These are phyloP conservation scores for Leptobrachium leishanense DNA, from an alignment of 2,113 vertebrate species.

Conservation along the genomic window DNA sequence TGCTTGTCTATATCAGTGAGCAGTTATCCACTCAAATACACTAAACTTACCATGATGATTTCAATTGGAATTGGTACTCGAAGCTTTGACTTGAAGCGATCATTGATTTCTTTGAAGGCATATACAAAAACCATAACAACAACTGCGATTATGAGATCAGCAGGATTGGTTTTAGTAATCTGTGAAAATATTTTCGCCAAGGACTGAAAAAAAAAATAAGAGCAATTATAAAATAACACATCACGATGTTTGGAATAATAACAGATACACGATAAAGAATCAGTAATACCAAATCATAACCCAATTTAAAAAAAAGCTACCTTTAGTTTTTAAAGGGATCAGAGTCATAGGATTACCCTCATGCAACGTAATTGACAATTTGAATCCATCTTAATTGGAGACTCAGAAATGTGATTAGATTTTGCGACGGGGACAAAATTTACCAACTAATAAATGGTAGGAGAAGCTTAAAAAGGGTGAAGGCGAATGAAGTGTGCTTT, in stretches of 20 bases:
- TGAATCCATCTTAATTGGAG: no score
- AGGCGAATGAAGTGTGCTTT: no score
- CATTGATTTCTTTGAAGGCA: slow-evolving; percentile 75
- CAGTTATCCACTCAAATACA: slow-evolving; percentile 17
- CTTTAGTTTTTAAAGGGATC: no score
- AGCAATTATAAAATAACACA: not conserved
- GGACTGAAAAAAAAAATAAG: slow-evolving; percentile 58
- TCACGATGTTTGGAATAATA: not conserved
- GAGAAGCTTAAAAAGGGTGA: no score
- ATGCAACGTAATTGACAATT: no score
- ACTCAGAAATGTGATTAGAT: no score
- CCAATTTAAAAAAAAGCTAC: not conserved
- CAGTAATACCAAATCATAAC: not conserved
- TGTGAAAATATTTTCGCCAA: slow-evolving; percentile 67
- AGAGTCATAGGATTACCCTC: no score
- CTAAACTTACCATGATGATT: slow-evolving; percentile 76
- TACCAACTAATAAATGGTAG: no score
- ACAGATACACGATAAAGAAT: not conserved
- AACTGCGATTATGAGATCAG: slow-evolving; percentile 71
- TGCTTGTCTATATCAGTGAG: no score
- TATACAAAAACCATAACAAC: slow-evolving; percentile 71
- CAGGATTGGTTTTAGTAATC: slow-evolving; percentile 69
- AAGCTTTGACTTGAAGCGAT: slow-evolving; percentile 74
- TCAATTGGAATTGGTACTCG: slow-evolving; percentile 79
- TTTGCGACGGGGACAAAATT: no score